A percentile compares a stretch with the other conserved stretches of the same genome.
These are phyloP conservation scores for Caradrina clavipalpis DNA, from an alignment of 2,888 invertebrate species.

Conservation along the genomic window DNA sequence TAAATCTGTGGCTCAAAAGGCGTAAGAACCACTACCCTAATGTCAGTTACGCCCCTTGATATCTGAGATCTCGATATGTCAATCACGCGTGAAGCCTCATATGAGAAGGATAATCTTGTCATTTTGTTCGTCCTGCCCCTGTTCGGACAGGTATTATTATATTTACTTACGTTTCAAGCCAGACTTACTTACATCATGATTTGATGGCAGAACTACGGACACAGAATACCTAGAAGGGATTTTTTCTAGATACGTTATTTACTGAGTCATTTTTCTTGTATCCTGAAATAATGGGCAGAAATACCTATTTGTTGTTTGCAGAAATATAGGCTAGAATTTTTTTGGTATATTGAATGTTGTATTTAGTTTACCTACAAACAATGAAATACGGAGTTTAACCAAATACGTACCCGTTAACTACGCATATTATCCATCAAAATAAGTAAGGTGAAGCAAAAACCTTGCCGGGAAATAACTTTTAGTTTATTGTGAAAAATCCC, in stretches of 20 bases:
- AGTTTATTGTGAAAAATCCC: no score
- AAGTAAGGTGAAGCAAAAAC: no score
- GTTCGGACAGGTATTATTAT: constrained; percentile 43
- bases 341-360: neutral
- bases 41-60: constrained; percentile 5
- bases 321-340: neutral
- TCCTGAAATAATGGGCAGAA: constrained; percentile 2
- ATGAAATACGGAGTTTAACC: no score
- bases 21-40: neutral
- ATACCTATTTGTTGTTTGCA: neutral
- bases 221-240: neutral
- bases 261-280: neutral
- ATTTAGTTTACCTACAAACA: neutral
- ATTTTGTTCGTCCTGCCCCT: constrained; percentile 46
- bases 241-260: neutral
- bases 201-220: constrained; percentile 6
- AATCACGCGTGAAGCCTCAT: constrained; percentile 49
- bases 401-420: no score
- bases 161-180: constrained; percentile 29
- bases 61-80: constrained; percentile 27
- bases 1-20: neutral
- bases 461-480: no score
- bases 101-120: constrained; percentile 60
- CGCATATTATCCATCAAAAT: no score
- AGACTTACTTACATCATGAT: constrained; percentile 30